These are phyloP conservation scores for Lophura nycthemera DNA, from an alignment of 2,113 vertebrate species.

Conservation along the genomic window DNA sequence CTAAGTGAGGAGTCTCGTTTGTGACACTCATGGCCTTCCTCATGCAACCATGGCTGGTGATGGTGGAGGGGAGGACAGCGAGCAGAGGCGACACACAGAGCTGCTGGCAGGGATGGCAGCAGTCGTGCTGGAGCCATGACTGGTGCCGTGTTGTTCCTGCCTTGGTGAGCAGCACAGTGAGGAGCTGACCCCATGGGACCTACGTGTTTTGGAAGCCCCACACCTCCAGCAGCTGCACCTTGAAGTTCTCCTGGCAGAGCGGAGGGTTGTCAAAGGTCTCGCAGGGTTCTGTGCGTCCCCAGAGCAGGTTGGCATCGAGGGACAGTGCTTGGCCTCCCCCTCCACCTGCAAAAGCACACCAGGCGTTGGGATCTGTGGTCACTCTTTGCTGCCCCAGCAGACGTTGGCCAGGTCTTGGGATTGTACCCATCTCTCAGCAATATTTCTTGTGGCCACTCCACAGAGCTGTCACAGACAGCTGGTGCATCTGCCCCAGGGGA, in stretches of 20 bases:
- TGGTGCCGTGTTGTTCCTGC: rapidly evolving
- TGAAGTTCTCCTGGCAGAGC: slow-evolving; percentile 84
- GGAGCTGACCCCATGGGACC: background rate
- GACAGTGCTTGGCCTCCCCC: slow-evolving; percentile 83
- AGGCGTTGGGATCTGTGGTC: background rate
- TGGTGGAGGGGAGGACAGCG: rapidly evolving
- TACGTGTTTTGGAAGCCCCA: slow-evolving; percentile 83
- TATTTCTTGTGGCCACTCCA: rapidly evolving
- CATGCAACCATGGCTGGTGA: rapidly evolving
- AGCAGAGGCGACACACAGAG: rapidly evolving
- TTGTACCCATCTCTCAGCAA: background rate
- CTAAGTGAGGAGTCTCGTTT: background rate
- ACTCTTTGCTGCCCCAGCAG: background rate
- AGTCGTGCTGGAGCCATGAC: background rate
- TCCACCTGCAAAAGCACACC: slow-evolving; percentile 74
- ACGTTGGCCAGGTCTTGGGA: background rate
- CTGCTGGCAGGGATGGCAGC: background rate
- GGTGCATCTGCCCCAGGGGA: rapidly evolving
- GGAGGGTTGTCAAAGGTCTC: slow-evolving; percentile 86
- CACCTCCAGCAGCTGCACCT: slow-evolving; percentile 85
- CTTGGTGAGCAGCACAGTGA: rapidly evolving
- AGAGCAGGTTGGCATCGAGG: slow-evolving; percentile 75
- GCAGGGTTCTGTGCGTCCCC: slow-evolving; percentile 80
- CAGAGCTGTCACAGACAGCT: background rate
- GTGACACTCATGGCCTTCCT: rapidly evolving